Evolutionary conservation across 2,888 invertebrate species (phyloP).

Genomic region (Pegoplata infirma): DNA sequence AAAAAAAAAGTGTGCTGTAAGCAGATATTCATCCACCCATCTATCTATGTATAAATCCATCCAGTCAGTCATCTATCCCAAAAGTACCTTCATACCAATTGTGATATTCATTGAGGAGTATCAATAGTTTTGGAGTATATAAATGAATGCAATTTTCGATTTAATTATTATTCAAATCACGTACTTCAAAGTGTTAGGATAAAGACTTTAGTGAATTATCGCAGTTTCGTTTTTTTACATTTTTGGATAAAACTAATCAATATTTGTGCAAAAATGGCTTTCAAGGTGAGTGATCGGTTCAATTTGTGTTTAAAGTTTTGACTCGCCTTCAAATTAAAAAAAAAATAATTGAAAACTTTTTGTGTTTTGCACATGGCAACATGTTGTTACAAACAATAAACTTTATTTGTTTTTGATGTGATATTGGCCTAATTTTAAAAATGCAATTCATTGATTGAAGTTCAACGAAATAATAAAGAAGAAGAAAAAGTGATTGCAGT

Average conservation of each 20-base stretch:
- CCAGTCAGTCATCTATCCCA: not conserved
- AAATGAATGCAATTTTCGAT: conserved; percentile 68
- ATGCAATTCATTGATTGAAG: conserved; percentile 49
- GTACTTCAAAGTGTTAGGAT: conserved; percentile 70
- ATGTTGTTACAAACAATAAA: not conserved
- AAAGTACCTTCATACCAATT: not conserved
- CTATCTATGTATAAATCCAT: conserved; percentile 24
- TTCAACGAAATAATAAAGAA: no score
- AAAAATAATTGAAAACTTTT: conserved; percentile 20
- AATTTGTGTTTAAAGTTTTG: not conserved
- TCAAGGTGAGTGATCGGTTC: conserved; percentile 69
- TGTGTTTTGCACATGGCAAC: conserved; percentile 42
- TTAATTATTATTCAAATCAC: conserved; percentile 74
- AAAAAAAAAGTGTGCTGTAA: conserved; percentile 14
- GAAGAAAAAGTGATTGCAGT: not conserved
- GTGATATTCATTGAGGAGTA: not conserved
- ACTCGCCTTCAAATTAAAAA: conserved; percentile 31
- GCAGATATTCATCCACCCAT: conserved; percentile 15
- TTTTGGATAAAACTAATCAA: conserved; percentile 46
- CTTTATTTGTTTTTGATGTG: not conserved
- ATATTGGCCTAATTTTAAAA: conserved; percentile 47
- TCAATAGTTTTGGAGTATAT: conserved; percentile 68
- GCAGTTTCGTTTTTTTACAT: conserved; percentile 30
- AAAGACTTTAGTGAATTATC: conserved; percentile 59
- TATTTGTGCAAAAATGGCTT: conserved; percentile 69